A percentile compares a stretch with the other conserved stretches of the same genome.
These are phyloP conservation scores for Holothuria glaberrima DNA, from an alignment of 35 echinoderm and acorn worm genomes.

Conservation along the genomic window DNA sequence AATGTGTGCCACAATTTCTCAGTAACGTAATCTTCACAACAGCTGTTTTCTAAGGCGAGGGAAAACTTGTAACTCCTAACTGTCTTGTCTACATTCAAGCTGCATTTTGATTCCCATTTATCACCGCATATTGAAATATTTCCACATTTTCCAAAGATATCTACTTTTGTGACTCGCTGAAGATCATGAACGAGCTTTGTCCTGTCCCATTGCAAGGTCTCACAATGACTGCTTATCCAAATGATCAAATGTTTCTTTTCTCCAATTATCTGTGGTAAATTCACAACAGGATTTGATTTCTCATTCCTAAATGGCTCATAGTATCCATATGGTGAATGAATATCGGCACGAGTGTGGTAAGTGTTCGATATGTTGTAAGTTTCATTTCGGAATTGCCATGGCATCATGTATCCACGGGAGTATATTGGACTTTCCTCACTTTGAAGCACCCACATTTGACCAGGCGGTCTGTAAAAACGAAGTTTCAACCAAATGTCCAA, in stretches of 20 bases:
- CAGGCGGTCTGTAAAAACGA: background rate
- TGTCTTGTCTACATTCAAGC: too few species aligned
- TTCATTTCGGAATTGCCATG: conserved; percentile 10
- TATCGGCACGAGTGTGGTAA: too few species aligned
- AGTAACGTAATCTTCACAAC: background rate
- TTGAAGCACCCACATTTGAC: conserved; percentile 41
- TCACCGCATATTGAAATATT: background rate
- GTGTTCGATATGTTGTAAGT: conserved; percentile 5
- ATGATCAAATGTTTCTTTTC: conserved; percentile 18
- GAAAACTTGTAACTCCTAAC: background rate
- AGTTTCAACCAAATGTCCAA: conserved; percentile 15
- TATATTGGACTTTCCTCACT: conserved; percentile 37
- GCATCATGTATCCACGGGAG: conserved; percentile 1
- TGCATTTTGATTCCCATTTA: too few species aligned
- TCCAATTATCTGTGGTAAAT: too few species aligned
- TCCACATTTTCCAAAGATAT: conserved; percentile 70
- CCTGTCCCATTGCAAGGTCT: conserved; percentile 65
- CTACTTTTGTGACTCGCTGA: conserved; percentile 11
- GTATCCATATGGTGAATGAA: conserved; percentile 28
- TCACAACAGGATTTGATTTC: background rate
- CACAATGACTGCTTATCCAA: conserved; percentile 63
- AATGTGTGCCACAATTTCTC: too few species aligned
- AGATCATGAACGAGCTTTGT: conserved; percentile 53
- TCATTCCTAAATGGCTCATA: background rate
- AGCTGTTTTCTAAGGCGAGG: background rate